Conservation (phyloP, 2,113 vertebrate genomes). For the Andinoacara biseriatus region DNA sequence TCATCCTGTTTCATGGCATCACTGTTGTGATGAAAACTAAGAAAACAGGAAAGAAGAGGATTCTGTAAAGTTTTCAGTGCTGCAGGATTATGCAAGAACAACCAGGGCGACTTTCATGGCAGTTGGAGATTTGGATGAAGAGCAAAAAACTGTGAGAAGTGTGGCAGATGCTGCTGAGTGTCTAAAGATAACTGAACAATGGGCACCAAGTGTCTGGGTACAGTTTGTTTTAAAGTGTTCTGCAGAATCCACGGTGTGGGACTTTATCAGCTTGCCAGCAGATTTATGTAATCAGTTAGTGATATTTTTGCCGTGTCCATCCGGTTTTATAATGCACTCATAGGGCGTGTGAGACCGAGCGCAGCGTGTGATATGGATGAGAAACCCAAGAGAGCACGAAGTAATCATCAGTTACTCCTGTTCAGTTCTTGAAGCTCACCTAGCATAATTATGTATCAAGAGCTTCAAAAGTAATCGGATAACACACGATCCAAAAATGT, state of each 20-base stretch:
- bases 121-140: background rate
- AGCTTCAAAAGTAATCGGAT: background rate
- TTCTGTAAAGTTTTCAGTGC: background rate
- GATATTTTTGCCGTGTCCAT: background rate
- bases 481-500: background rate
- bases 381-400: background rate
- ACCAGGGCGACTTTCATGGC: background rate
- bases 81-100: background rate
- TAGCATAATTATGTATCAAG: background rate
- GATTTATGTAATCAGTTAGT: background rate
- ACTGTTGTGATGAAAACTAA: background rate
- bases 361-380: background rate
- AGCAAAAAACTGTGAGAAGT: background rate
- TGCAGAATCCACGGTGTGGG: background rate
- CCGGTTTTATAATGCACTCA: background rate
- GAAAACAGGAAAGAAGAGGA: background rate
- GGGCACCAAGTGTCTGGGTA: background rate
- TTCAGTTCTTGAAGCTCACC: background rate
- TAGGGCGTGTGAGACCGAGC: background rate
- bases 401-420: background rate
- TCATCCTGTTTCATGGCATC: background rate
- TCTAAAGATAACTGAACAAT: constrained; percentile 2
- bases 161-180: background rate
- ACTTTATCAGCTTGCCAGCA: background rate
- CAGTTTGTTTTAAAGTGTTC: constrained; percentile 12